phyloP scores from a whole-genome alignment of 2,888 invertebrate species.

The Monoplex corrugatus region DNA sequence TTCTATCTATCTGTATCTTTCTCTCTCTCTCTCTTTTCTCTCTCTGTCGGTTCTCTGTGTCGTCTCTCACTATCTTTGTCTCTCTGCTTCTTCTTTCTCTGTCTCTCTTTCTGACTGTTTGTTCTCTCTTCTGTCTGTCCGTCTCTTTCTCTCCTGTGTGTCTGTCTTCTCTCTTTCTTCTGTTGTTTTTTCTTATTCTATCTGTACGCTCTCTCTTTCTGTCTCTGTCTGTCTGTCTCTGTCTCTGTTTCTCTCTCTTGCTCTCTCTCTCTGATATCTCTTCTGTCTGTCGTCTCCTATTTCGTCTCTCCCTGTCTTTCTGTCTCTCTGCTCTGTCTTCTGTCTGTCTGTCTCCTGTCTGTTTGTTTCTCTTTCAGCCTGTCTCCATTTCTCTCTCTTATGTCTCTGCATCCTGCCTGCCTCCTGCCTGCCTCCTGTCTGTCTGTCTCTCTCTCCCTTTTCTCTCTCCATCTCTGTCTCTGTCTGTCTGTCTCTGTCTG shows the following conservation, averaged over 20 bases:
- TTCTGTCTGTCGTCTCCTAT: no score
- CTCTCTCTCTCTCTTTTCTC: no score
- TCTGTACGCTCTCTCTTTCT: neutral
- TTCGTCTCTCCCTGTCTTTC: no score
- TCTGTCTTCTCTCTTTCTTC: neutral
- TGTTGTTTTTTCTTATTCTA: neutral
- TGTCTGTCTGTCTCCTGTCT: no score
- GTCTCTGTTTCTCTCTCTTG: neutral
- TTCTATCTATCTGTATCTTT: neutral
- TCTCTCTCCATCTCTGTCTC: neutral
- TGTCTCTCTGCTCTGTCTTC: no score
- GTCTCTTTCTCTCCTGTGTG: neutral
- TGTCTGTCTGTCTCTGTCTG: neutral
- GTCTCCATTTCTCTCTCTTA: neutral
- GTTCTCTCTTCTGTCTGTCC: no score
- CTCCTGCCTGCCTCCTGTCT: neutral
- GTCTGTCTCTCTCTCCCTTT: neutral
- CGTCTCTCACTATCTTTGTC: no score
- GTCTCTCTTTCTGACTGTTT: neutral
- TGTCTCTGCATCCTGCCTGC: no score
- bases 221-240: neutral
- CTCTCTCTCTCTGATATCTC: neutral
- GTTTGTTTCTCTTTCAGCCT: neutral
- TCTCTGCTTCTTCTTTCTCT: neutral
- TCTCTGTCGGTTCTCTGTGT: no score